Evolutionary conservation across 2,113 vertebrate species (phyloP).

Genomic region (Taurulus bubalis): DNA sequence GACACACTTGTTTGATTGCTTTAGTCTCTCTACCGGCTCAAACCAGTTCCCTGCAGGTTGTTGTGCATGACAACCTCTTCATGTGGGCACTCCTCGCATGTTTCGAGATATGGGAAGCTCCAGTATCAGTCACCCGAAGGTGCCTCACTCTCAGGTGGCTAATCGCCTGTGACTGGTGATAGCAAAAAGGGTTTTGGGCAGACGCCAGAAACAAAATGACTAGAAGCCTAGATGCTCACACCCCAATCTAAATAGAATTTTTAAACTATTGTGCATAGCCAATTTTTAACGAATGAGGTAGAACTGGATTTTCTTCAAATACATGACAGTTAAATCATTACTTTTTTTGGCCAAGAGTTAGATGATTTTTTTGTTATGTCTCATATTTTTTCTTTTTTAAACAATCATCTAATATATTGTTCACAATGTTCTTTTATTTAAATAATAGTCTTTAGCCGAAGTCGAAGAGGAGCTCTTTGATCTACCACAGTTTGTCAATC

Average conservation of each 20-base stretch:
- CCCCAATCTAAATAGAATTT: background rate
- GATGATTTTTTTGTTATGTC: no score
- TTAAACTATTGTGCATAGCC: background rate
- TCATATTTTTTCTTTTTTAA: no score
- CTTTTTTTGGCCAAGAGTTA: background rate
- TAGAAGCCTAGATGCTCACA: background rate
- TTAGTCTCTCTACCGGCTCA: slow-evolving; percentile 67
- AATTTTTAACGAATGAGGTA: background rate
- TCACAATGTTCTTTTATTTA: background rate
- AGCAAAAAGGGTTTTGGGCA: background rate
- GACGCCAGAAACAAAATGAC: background rate
- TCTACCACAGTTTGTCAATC: background rate
- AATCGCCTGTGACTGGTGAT: slow-evolving; percentile 21
- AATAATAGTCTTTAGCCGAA: background rate
- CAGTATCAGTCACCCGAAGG: slow-evolving; percentile 10
- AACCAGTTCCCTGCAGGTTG: slow-evolving; percentile 74
- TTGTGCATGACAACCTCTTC: slow-evolving; percentile 66
- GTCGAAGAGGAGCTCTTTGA: background rate
- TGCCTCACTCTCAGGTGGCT: slow-evolving; percentile 50
- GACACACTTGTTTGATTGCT: slow-evolving; percentile 72
- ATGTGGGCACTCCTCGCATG: slow-evolving; percentile 48
- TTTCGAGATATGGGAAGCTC: slow-evolving; percentile 45
- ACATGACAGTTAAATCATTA: background rate
- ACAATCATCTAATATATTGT: background rate
- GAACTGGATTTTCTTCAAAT: background rate